phyloP scores from a whole-genome alignment of 2,113 vertebrate genomes.

The Microcebus jonahi region DNA sequence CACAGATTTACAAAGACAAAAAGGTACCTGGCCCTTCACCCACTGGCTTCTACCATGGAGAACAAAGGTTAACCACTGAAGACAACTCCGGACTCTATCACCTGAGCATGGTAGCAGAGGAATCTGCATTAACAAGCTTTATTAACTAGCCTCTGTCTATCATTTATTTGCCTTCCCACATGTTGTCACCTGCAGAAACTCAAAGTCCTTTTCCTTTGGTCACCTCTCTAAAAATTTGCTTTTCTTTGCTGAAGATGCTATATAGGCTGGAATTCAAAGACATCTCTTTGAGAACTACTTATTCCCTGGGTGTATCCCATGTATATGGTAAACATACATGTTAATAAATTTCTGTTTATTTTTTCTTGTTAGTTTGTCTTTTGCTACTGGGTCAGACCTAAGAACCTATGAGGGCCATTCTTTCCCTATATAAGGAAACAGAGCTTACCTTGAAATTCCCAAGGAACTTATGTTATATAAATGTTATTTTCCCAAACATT shows the following conservation, averaged over 20 bases:
- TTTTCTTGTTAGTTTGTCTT: not conserved
- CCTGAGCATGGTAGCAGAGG: not conserved
- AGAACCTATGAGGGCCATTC: not conserved
- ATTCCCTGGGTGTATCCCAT: not conserved
- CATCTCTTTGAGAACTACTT: not conserved
- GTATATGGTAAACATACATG: not conserved
- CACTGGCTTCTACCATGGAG: not conserved
- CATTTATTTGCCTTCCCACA: not conserved
- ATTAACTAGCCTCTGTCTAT: not conserved
- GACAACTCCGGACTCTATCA: not conserved
- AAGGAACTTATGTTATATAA: constrained; percentile 18
- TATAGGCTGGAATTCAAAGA: not conserved
- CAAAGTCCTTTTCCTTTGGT: not conserved
- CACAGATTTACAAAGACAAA: not conserved
- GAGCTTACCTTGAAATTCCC: not conserved
- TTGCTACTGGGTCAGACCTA: not conserved
- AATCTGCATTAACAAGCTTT: not conserved
- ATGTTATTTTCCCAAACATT: not conserved
- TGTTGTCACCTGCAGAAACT: not conserved
- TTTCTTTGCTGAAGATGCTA: not conserved
- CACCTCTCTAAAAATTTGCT: not conserved
- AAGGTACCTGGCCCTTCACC: not conserved
- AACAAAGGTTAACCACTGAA: not conserved
- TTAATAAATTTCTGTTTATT: not conserved
- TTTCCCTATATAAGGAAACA: not conserved